Conservation (phyloP, 1,140 invertebrate genomes). For the Calephelis nemesis region DNA sequence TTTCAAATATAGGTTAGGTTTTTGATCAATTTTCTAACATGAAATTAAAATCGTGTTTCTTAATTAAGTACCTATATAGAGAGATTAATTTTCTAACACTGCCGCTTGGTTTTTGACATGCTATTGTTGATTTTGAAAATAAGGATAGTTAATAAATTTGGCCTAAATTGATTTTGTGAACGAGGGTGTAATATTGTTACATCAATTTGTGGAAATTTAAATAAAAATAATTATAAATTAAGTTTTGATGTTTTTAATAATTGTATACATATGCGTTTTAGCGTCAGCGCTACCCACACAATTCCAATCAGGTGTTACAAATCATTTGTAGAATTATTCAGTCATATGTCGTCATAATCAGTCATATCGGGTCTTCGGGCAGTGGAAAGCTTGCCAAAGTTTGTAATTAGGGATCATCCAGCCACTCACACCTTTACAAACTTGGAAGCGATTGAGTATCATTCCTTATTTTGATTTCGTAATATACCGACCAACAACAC, state of each 20-base stretch:
- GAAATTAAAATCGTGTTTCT: background rate
- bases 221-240: background rate
- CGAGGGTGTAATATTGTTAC: background rate
- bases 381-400: too few relatives aligned
- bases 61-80: background rate
- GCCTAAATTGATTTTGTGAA: background rate
- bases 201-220: slow-evolving; percentile 8
- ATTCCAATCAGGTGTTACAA: background rate
- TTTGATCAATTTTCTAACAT: background rate
- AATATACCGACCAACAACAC: too few relatives aligned
- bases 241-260: background rate
- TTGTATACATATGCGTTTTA: background rate
- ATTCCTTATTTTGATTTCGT: too few relatives aligned
- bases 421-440: too few relatives aligned
- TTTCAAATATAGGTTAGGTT: background rate
- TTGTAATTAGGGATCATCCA: too few relatives aligned
- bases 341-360: too few relatives aligned
- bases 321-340: too few relatives aligned
- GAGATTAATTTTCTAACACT: background rate
- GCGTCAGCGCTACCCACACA: background rate
- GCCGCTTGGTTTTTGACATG: background rate
- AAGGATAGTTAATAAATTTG: background rate
- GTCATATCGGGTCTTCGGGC: too few relatives aligned
- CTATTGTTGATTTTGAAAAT: background rate
- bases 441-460: too few relatives aligned